Evolutionary conservation across 2,113 vertebrate species (phyloP), one percentile per base, ranked within the genome.

Genomic region (Cercopithecus mona): DNA sequence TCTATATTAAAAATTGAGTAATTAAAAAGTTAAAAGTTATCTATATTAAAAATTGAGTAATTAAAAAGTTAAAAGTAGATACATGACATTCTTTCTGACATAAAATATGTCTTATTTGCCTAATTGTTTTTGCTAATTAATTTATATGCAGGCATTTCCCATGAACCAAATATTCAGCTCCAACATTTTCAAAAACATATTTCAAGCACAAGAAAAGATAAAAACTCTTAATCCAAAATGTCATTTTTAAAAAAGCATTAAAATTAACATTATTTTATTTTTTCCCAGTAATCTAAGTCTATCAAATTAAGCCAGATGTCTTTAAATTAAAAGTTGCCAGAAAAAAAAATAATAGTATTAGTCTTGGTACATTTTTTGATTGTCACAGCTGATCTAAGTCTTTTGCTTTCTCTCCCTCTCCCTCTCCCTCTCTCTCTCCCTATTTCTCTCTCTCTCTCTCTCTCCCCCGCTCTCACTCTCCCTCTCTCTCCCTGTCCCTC

Each of bases 1-100:
- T 88, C 55, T 91, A 59, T 82, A 91, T 96, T 96, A 91, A 96
- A 87, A 96, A 75, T 75, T 87, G 73, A 48, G 13, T 66, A 66
- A 35, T 38, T 79, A 38, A 72, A 22, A 72, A 72, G 10, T n/a
- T 22, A 72, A 73, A 66, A 35, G 13, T 96, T 94, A 91, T 88
- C 55, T 91, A 59, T 82, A 91, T 96, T 96, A 91, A 96, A 87
- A 96, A 75, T 75, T 87, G 73, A 48, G 13, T 66, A 66, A 35
- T 38, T 79, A 38, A 72, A 38, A 38, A 38, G 38, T 38, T 38
- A 38, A 38, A 38, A 38, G 38, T 68, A 73, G 38, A 73, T 43
- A 25, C 11, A 61, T 87, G 61, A 59, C n/a, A 75, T 91, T 64
- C 22, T 82, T 94, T 91, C 57, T 87, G 68, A 82, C 82, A 91